Base-by-base conservation (phyloP, 2,888 invertebrate species). In the Clunio marinus region DNA sequence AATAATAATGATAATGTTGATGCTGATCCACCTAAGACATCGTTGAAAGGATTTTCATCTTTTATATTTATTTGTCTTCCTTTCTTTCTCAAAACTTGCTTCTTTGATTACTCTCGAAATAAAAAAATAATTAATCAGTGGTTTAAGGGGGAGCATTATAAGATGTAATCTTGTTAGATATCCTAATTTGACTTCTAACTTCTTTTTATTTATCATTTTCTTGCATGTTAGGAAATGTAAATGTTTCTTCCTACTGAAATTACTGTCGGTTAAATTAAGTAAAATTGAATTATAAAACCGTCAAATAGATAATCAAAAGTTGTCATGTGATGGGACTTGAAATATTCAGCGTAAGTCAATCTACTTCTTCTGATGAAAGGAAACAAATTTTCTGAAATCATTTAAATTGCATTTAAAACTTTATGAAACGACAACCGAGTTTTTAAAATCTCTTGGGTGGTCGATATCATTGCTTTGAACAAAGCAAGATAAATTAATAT, bases 351-450 rank as follows among this genome's bases (percentile, higher is more conserved):
- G n/a, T n/a, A n/a, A n/a, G n/a, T n/a, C n/a, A n/a, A n/a, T n/a
- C n/a, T n/a, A n/a, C n/a, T n/a, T n/a, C n/a, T n/a, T n/a, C n/a
- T n/a, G n/a, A n/a, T n/a, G n/a, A n/a, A n/a, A n/a, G n/a, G n/a
- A n/a, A n/a, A n/a, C n/a, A n/a, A n/a, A 51, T 17, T 51, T 17
- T 22, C 17, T 51, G 51, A 22, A 27, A 27, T 24, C 57, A 57
- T 57, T 57, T 27, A 57, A 57, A 57, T 57, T 57, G 57, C 25
- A 57, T 51, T 51, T 51, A 51, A 51, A n/a, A n/a, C n/a, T n/a
- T n/a, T n/a, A n/a, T n/a, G 51, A 51, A 51, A 22, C 17, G 51
- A 51, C 22, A 20, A n/a, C 22, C 20, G 51, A 51, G 51, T 51
- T 22, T 51, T 22, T 22, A 51, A 51, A 22, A 13, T 51, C 20